phyloP scores from a whole-genome alignment of 2,113 vertebrate species.

The Urocynchramus pylzowi region DNA sequence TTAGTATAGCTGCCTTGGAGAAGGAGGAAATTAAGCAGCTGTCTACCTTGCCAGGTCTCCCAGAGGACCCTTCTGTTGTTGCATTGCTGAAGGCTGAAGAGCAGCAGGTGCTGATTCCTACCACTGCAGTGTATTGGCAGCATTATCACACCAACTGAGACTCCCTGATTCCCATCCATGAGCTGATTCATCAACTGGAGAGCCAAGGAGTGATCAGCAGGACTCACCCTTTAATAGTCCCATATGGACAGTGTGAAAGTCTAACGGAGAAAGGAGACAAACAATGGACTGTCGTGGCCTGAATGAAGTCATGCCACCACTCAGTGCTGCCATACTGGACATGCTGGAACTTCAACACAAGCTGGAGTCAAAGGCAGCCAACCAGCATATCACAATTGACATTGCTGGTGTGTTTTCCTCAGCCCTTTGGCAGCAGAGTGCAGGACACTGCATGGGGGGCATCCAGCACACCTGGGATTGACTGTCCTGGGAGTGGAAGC shows the following conservation, averaged over 20 bases:
- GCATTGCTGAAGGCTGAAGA: background rate
- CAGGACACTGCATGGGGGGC: accelerated
- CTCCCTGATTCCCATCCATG: background rate
- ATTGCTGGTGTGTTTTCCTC: background rate
- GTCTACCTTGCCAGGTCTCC: background rate
- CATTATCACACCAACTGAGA: background rate
- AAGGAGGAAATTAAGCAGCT: background rate
- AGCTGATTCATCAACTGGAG: background rate
- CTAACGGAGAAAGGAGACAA: background rate
- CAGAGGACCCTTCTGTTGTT: background rate
- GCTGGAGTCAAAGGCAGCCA: background rate
- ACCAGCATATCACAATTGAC: background rate
- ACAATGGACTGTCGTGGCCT: background rate
- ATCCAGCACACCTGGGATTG: background rate
- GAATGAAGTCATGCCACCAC: background rate
- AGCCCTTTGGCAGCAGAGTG: background rate
- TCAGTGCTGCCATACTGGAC: background rate
- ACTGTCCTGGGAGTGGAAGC: background rate
- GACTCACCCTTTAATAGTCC: background rate
- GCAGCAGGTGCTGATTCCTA: background rate
- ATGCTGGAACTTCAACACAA: background rate
- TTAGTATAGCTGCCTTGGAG: background rate
- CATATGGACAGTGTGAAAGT: background rate
- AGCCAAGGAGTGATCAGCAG: background rate
- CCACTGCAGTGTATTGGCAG: background rate